Evolutionary conservation across 2,113 vertebrate genomes (phyloP).

Genomic region (Dasypus novemcinctus): DNA sequence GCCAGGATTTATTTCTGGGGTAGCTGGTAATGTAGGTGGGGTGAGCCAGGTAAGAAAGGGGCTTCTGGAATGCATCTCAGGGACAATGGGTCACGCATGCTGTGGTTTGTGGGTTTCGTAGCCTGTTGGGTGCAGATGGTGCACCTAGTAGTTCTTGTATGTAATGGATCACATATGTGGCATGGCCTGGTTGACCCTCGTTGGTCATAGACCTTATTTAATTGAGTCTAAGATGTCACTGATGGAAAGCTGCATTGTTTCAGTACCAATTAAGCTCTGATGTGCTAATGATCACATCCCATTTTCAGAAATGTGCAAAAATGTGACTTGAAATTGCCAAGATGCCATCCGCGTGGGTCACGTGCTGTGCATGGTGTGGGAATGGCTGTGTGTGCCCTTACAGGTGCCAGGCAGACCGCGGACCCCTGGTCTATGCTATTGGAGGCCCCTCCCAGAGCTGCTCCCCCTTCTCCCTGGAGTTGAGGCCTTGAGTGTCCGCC

Average conservation of each 20-base stretch:
- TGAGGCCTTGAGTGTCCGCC: background rate
- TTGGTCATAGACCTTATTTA: background rate
- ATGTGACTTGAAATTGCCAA: background rate
- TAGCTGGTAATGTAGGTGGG: background rate
- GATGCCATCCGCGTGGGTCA: fast-evolving
- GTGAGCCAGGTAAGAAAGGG: background rate
- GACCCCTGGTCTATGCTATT: background rate
- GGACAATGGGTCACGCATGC: background rate
- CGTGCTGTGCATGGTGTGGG: fast-evolving
- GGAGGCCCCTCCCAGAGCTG: background rate
- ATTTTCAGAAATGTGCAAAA: background rate
- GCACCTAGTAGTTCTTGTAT: background rate
- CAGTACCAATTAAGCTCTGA: background rate
- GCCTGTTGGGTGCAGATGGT: fast-evolving
- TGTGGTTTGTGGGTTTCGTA: background rate
- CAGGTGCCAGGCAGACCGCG: background rate
- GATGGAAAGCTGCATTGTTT: background rate
- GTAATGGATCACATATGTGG: fast-evolving
- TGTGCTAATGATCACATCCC: background rate
- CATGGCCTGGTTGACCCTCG: background rate
- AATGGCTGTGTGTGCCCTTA: background rate
- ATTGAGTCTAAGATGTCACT: background rate
- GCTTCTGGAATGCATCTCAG: background rate
- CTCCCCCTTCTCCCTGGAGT: background rate
- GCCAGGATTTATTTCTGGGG: background rate